A percentile compares a stretch with the other conserved stretches of the same genome.
Evolutionary conservation across 2,797 vertebrate genomes (phyloP).

Genomic region (Syndactyla subalaris): DNA sequence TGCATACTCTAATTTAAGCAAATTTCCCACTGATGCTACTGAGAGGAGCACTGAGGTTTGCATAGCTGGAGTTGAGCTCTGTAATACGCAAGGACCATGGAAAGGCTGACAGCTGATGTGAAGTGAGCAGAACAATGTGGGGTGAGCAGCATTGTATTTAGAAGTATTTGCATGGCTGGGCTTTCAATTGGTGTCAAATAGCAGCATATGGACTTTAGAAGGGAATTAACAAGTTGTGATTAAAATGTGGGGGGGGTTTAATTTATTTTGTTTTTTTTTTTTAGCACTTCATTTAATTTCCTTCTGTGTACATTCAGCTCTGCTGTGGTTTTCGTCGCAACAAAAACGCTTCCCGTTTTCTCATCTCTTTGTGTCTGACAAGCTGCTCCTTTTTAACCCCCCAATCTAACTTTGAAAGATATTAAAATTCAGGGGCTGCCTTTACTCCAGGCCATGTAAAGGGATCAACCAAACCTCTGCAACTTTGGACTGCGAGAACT

Average conservation of each 20-base stretch:
- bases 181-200: neutral
- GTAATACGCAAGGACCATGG: neutral
- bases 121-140: neutral
- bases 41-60: neutral
- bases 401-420: neutral
- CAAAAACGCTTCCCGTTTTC: neutral
- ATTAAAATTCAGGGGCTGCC: neutral
- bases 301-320: neutral
- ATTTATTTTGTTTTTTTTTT: neutral
- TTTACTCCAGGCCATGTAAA: neutral
- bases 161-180: neutral
- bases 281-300: neutral
- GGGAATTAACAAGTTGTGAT: neutral
- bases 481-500: neutral
- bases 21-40: neutral
- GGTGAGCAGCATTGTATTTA: neutral
- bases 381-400: neutral
- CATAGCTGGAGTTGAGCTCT: neutral
- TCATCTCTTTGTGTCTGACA: neutral
- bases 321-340: neutral
- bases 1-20: neutral
- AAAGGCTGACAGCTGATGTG: neutral
- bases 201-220: neutral
- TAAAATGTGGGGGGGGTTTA: neutral
- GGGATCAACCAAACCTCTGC: constrained; percentile 2